These are phyloP conservation scores for Julus scandinavius DNA, from an alignment of 2,888 invertebrate species.

Conservation along the genomic window DNA sequence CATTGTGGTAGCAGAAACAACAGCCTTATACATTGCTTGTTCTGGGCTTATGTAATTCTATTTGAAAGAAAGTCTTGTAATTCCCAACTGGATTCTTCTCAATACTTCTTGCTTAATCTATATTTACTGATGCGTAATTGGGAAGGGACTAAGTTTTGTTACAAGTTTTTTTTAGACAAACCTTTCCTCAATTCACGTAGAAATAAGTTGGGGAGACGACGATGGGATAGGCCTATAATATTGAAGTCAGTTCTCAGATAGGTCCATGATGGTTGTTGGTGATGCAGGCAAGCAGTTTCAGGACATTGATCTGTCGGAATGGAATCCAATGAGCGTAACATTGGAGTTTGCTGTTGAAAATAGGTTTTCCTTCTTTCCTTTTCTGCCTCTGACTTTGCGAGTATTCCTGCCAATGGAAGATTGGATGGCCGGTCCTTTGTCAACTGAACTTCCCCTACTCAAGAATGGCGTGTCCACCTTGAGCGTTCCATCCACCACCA, in stretches of 20 bases:
- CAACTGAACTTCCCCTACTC: not conserved
- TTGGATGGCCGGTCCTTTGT: not conserved
- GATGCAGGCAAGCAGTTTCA: not conserved
- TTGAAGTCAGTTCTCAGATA: not conserved
- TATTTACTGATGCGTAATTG: not conserved
- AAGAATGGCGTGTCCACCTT: slow-evolving; percentile 50
- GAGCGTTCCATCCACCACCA: slow-evolving; percentile 50
- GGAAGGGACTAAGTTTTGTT: not conserved
- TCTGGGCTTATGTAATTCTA: too few relatives aligned
- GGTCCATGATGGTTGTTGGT: not conserved
- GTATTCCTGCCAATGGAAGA: not conserved
- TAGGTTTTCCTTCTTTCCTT: slow-evolving; percentile 37
- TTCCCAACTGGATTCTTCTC: too few relatives aligned
- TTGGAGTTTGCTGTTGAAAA: slow-evolving; percentile 36
- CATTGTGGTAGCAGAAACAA: too few relatives aligned
- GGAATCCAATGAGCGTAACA: slow-evolving; percentile 43
- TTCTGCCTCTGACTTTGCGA: slow-evolving; percentile 19
- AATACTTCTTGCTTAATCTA: not conserved
- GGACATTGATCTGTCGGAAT: not conserved
- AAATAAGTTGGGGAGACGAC: not conserved
- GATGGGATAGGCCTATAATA: not conserved
- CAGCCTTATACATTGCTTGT: too few relatives aligned
- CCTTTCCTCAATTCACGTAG: not conserved
- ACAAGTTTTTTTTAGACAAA: not conserved
- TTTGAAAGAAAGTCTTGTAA: too few relatives aligned